Percentiles rank a stretch among this genome's conserved stretches.
Evolutionary conservation across 2,888 invertebrate genomes (phyloP).

Genomic region (Acleris emargana): DNA sequence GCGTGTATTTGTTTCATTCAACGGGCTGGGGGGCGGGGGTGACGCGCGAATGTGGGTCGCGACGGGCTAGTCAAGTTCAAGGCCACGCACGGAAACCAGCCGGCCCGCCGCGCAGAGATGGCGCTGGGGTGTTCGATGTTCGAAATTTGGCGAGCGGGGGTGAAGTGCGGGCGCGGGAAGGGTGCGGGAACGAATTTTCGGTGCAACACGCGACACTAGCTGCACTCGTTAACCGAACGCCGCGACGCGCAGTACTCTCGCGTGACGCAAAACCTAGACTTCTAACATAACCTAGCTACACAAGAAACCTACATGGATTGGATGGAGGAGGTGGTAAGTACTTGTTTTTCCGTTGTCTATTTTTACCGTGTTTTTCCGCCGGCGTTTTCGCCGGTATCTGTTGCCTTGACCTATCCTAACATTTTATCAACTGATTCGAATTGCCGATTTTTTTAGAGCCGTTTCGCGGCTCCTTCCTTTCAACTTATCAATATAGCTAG

Average conservation of each 20-base stretch:
- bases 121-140: slow-evolving; percentile 74
- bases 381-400: slow-evolving; percentile 47
- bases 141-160: slow-evolving; percentile 74
- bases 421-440: slow-evolving; percentile 63
- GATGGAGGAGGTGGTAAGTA: slow-evolving; percentile 81
- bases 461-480: too few relatives aligned
- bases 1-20: slow-evolving; percentile 73
- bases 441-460: slow-evolving; percentile 1
- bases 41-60: slow-evolving; percentile 75
- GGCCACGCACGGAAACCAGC: slow-evolving; percentile 68
- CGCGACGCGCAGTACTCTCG: slow-evolving; percentile 79
- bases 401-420: slow-evolving; percentile 80
- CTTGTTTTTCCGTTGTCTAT: slow-evolving; percentile 41
- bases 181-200: slow-evolving; percentile 78
- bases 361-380: background rate
- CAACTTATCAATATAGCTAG: too few relatives aligned
- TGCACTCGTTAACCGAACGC: slow-evolving; percentile 80
- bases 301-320: slow-evolving; percentile 75
- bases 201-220: slow-evolving; percentile 78
- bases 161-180: slow-evolving; percentile 64
- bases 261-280: slow-evolving; percentile 65
- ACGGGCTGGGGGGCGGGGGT: slow-evolving; percentile 60
- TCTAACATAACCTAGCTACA: slow-evolving; percentile 63
- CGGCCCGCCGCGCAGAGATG: slow-evolving; percentile 74
- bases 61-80: slow-evolving; percentile 79